These are phyloP conservation scores for Pseudachorutes palmiensis DNA, from an alignment of 1,140 invertebrate species.

Conservation along the genomic window DNA sequence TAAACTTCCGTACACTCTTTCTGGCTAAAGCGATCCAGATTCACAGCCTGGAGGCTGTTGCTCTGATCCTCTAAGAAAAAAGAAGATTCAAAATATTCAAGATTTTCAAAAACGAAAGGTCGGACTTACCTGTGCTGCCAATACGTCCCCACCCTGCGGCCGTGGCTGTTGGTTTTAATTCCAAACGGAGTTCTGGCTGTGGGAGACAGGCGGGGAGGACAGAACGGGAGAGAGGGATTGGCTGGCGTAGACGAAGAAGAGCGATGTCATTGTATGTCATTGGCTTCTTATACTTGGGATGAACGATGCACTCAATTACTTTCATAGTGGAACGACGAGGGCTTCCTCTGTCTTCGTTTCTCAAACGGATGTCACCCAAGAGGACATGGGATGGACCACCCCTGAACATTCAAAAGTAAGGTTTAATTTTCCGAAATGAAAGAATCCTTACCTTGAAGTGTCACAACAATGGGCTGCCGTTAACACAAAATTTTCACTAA, in stretches of 20 bases:
- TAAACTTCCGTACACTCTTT: conserved; percentile 14
- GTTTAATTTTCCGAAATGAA: not conserved
- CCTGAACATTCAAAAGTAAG: not conserved
- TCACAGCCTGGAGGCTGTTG: conserved; percentile 14
- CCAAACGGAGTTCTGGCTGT: not conserved
- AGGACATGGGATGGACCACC: not conserved
- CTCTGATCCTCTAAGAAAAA: conserved; percentile 6
- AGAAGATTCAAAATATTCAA: not conserved
- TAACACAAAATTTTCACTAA: conserved; percentile 16
- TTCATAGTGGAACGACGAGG: not conserved
- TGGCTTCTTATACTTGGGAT: conserved; percentile 11
- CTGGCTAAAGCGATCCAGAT: not conserved
- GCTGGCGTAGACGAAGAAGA: conserved; percentile 6
- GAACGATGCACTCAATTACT: not conserved
- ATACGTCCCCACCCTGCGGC: conserved; percentile 5
- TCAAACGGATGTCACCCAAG: not conserved
- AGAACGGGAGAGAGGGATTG: not conserved
- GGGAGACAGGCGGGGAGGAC: conserved; percentile 22
- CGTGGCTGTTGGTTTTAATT: not conserved
- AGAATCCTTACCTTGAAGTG: not conserved
- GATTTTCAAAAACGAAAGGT: not conserved
- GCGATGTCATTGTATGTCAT: conserved; percentile 25
- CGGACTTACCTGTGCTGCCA: not conserved
- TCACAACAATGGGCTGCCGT: conserved; percentile 15
- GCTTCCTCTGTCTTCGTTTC: not conserved